Evolutionary conservation across 2,113 vertebrate species (phyloP).

Genomic region (Nanger granti): DNA sequence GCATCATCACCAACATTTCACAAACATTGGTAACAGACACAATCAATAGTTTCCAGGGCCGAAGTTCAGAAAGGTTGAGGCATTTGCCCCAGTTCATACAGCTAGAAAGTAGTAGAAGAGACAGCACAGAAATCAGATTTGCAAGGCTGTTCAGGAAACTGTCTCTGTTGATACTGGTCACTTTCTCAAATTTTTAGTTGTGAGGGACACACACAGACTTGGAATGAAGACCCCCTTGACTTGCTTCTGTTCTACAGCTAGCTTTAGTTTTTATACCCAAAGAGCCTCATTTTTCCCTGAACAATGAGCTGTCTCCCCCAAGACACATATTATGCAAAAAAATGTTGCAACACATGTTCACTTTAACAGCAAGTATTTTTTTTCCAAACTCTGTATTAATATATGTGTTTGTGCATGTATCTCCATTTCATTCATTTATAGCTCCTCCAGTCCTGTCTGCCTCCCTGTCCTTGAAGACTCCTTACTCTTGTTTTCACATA

Average conservation of each 20-base stretch:
- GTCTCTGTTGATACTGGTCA: neutral
- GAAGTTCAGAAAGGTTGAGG: neutral
- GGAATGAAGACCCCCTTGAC: neutral
- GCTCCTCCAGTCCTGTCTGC: neutral
- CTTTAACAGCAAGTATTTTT: neutral
- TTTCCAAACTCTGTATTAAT: neutral
- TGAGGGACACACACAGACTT: neutral
- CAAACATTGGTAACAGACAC: neutral
- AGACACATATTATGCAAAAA: neutral
- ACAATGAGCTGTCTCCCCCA: neutral
- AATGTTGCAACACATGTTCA: neutral
- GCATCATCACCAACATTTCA: neutral
- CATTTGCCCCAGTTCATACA: neutral
- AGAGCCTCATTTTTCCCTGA: neutral
- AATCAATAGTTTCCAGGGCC: neutral
- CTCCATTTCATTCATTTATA: neutral
- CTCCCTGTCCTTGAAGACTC: neutral
- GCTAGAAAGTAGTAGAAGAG: neutral
- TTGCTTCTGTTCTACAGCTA: neutral
- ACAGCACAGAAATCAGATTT: neutral
- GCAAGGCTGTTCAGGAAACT: neutral
- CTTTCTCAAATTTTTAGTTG: neutral
- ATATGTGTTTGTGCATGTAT: neutral
- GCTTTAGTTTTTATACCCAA: neutral
- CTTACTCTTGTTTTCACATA: neutral